These are phyloP conservation scores for Sarcophilus harrisii DNA, from an alignment of 2,797 vertebrate genomes.

Conservation along the genomic window DNA sequence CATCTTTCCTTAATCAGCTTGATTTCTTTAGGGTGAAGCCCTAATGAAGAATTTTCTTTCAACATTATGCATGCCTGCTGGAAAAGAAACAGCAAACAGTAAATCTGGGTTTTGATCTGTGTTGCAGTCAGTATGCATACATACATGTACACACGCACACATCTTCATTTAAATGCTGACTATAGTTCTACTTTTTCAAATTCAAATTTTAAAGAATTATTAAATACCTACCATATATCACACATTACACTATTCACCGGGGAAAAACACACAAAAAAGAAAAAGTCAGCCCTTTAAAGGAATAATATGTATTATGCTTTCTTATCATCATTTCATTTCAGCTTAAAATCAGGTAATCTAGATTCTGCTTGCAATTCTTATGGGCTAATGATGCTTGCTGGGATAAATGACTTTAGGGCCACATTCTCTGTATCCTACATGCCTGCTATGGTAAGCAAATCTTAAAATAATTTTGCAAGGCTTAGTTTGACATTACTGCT, in stretches of 20 bases:
- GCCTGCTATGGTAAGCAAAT: background rate
- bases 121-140: background rate
- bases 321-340: background rate
- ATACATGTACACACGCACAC: too few species aligned
- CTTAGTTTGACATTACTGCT: background rate
- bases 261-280: background rate
- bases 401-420: background rate
- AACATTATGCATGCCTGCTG: background rate
- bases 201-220: background rate
- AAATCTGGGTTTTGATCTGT: background rate
- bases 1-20: background rate
- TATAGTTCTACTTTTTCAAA: background rate
- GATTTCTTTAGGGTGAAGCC: background rate
- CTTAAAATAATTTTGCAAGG: background rate
- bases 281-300: background rate
- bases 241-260: background rate
- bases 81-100: background rate
- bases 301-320: background rate
- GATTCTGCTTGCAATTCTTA: background rate
- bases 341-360: background rate
- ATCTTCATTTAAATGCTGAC: background rate
- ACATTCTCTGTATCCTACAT: background rate
- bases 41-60: background rate
- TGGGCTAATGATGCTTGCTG: background rate
- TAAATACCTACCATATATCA: background rate